Evolutionary conservation across 2,113 vertebrate genomes (phyloP), one percentile per base, ranked within the genome.

Genomic region (Sinosuthora webbiana): DNA sequence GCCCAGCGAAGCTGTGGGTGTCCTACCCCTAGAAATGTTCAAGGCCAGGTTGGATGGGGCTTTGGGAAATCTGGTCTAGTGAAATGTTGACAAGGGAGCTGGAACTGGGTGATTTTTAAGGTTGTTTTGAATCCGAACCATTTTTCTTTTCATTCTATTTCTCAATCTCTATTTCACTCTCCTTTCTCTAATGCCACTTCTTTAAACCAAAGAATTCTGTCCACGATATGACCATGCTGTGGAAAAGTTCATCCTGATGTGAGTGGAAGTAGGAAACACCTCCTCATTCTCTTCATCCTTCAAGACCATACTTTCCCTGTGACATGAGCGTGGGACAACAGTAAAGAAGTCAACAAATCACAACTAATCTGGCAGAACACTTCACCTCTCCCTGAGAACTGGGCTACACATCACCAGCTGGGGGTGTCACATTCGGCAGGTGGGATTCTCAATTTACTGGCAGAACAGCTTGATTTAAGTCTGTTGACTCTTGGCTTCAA

Each of bases 401-500:
- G 83, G 87, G 64, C 64, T 55, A 30, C 79, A 65, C 59, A 52
- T 93, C 69, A 81, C 79, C 45, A 83, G 68, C 88, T 74, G 28
- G 9, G 27, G 49, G 64, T 83, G 79, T 83, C 71, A 86, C 55
- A n/a, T 62, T 92, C 39, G 9, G 83, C 50, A 74, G 82, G 74
- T 24, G 77, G 20, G 55, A 80, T 62, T 79, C 78, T 86, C 55
- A 45, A 74, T 86, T 93, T 93, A 80, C 50, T 77, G 63, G 56
- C 57, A 90, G 83, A 88, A 76, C 85, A 94, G 75, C 70, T 92
- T 93, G 84, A 95, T 93, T 93, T 86, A 93, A 88, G 59, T 80
- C 71, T 95, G 55, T 90, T 97, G 85, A 59, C 63, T 92, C 68
- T 37, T 69, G 63, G 62, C 75, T 94, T 92, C 82, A 88, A 86